Evolutionary conservation across 2,113 vertebrate genomes (phyloP).

Genomic region (Solea senegalensis): DNA sequence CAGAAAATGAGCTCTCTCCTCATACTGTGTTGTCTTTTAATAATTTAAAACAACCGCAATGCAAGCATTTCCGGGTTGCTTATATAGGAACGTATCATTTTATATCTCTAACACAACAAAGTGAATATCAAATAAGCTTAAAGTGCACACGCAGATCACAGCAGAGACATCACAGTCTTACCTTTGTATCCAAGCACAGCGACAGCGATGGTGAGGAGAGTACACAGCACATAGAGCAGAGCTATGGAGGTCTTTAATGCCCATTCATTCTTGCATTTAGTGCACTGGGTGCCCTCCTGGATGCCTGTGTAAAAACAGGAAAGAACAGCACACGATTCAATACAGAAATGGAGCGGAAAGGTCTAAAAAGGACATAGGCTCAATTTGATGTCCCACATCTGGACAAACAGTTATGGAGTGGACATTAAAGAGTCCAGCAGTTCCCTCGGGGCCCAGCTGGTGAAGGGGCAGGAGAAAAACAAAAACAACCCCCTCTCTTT

Average conservation of each 20-base stretch:
- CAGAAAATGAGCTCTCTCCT: neutral
- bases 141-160: neutral
- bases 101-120: constrained; percentile 19
- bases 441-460: constrained; percentile 73
- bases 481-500: constrained; percentile 61
- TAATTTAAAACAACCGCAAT: neutral
- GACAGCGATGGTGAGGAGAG: constrained; percentile 92
- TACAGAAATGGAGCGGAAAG: neutral
- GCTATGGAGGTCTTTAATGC: constrained; percentile 94
- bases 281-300: constrained; percentile 95
- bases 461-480: constrained; percentile 72
- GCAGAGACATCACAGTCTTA: constrained; percentile 57
- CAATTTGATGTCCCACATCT: constrained; percentile 83
- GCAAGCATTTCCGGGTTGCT: constrained; percentile 35
- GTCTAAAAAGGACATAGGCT: constrained; percentile 27
- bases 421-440: constrained; percentile 87
- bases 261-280: constrained; percentile 97
- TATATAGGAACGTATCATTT: constrained; percentile 19
- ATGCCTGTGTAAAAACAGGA: constrained; percentile 85
- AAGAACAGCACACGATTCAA: constrained; percentile 24
- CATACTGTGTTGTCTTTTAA: constrained; percentile 43
- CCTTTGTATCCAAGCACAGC: constrained; percentile 97
- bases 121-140: neutral
- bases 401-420: constrained; percentile 84
- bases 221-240: constrained; percentile 91